These are phyloP conservation scores for Fratercula arctica DNA, from an alignment of 2,797 vertebrate species.

Conservation along the genomic window DNA sequence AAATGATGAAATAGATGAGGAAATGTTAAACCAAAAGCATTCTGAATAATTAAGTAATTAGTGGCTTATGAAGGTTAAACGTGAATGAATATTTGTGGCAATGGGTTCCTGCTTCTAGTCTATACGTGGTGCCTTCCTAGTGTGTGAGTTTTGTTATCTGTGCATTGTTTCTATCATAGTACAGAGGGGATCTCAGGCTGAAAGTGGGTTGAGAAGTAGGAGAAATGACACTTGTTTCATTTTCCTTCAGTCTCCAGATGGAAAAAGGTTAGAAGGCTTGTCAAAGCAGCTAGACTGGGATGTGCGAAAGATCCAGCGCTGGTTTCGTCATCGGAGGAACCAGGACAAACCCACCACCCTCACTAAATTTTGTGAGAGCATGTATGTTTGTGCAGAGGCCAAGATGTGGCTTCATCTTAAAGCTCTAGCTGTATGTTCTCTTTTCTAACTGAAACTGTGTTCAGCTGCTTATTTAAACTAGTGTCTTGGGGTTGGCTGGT, in stretches of 20 bases:
- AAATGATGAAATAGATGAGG: neutral
- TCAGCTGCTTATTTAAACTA: neutral
- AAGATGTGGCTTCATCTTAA: neutral
- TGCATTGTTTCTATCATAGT: neutral
- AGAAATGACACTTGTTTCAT: conserved; percentile 42
- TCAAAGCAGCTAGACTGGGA: conserved; percentile 99
- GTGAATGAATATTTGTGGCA: neutral
- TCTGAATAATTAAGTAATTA: neutral
- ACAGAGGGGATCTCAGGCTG: neutral
- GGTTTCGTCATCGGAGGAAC: conserved; percentile 96
- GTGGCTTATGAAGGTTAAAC: neutral
- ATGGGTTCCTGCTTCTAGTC: neutral
- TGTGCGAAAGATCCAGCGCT: conserved; percentile 91
- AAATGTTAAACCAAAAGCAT: neutral
- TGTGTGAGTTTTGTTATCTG: neutral
- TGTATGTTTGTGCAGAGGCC: conserved; percentile 82
- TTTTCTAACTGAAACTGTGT: neutral
- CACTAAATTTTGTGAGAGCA: conserved; percentile 98
- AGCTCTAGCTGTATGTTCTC: neutral
- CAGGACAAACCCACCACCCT: conserved; percentile 93
- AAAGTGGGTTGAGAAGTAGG: neutral
- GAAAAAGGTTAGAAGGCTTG: conserved; percentile 87
- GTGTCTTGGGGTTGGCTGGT: neutral
- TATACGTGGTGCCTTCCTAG: neutral
- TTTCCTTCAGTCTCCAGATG: conserved; percentile 86